A percentile compares a stretch with the other conserved stretches of the same genome.
These are phyloP conservation scores for Aurelia coerulea DNA, from an alignment of 30 jellyfish, hydroid and myxozoan species.

Conservation along the genomic window DNA sequence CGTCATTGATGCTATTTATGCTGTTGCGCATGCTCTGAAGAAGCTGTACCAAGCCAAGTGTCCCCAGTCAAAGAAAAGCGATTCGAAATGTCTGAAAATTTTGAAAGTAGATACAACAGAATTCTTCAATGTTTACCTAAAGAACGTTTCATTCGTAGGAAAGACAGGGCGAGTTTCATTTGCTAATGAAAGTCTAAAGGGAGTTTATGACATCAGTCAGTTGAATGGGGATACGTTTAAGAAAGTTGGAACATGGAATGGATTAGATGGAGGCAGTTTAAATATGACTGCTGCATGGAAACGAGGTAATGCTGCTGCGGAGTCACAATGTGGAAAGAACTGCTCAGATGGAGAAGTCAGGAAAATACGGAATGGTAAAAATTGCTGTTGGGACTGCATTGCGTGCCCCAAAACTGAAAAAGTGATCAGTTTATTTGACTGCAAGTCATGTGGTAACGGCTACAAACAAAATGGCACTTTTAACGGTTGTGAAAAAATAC, in stretches of 20 bases:
- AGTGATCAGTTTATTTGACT: constrained; percentile 39
- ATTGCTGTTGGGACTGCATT: constrained; percentile 88
- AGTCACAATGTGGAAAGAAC: constrained; percentile 55
- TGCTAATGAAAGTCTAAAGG: constrained; percentile 45
- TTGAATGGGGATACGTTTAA: constrained; percentile 39
- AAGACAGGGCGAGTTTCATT: constrained; percentile 72
- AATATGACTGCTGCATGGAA: constrained; percentile 33
- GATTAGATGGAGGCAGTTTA: constrained; percentile 53
- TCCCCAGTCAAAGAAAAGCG: constrained; percentile 25
- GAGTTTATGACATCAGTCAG: constrained; percentile 66
- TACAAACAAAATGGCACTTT: constrained; percentile 24
- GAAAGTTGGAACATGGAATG: constrained; percentile 78
- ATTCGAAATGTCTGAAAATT: constrained; percentile 6
- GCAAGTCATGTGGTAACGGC: constrained; percentile 59
- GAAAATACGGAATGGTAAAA: constrained; percentile 22
- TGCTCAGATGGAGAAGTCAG: constrained; percentile 63
- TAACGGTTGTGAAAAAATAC: constrained; percentile 56
- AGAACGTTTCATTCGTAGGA: constrained; percentile 68
- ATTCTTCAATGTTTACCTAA: constrained; percentile 50
- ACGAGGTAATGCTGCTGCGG: constrained; percentile 5
- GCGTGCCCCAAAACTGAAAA: constrained; percentile 63
- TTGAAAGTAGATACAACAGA: constrained; percentile 39
- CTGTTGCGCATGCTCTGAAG: constrained; percentile 85
- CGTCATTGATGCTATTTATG: constrained; percentile 87
- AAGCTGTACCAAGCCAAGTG: constrained; percentile 33